Conservation (phyloP, 1,140 invertebrate genomes). For the Leptonema lineaticorne region DNA sequence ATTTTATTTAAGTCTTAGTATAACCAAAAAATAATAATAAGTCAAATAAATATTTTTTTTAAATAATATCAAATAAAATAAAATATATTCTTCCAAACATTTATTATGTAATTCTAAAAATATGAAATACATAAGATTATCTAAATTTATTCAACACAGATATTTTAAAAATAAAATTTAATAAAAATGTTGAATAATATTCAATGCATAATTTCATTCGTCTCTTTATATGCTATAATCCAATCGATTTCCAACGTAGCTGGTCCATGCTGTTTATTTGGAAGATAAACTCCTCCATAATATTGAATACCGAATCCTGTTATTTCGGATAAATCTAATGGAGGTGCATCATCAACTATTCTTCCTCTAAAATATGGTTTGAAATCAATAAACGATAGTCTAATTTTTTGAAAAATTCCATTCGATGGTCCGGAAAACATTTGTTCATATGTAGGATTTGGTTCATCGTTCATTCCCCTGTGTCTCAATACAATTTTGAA, state of each 20-base stretch:
- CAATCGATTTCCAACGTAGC: conserved; percentile 68
- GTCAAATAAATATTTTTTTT: too few relatives aligned
- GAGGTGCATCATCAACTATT: conserved; percentile 56
- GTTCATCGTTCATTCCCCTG: conserved; percentile 57
- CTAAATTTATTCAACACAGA: too few relatives aligned
- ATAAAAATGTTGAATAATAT: too few relatives aligned
- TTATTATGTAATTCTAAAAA: too few relatives aligned
- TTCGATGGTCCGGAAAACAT: conserved; percentile 60
- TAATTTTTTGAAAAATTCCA: conserved; percentile 56
- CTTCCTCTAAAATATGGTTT: conserved; percentile 65
- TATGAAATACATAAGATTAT: too few relatives aligned
- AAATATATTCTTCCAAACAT: too few relatives aligned
- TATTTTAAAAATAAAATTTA: too few relatives aligned
- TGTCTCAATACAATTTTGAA: conserved; percentile 68
- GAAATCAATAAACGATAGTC: conserved; percentile 60
- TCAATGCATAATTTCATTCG: too few relatives aligned
- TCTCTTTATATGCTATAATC: conserved; percentile 57
- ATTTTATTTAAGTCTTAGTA: too few relatives aligned
- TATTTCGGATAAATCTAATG: conserved; percentile 60
- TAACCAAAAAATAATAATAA: too few relatives aligned
- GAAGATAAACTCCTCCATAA: conserved; percentile 68
- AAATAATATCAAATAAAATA: too few relatives aligned
- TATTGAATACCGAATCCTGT: conserved; percentile 67
- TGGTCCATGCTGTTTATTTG: conserved; percentile 65
- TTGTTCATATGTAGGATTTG: conserved; percentile 65